Base-by-base conservation (phyloP, 2,888 invertebrate genomes). In the Heliconius ethilla region DNA sequence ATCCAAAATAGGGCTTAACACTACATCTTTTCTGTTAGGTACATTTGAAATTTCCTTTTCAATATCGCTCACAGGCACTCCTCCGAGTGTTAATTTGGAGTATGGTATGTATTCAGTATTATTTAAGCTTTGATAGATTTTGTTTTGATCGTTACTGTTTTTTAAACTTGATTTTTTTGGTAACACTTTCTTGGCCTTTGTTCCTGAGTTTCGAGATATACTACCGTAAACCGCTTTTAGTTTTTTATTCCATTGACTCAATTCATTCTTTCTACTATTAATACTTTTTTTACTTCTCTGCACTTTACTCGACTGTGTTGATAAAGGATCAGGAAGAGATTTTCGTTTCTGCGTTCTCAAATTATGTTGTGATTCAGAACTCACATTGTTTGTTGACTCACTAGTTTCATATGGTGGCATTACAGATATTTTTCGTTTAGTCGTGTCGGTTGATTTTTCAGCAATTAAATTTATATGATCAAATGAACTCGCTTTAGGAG, bases 91-190 rank as follows among this genome's bases (percentile, higher is more conserved):
- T 79, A 95, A 85, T 83, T 92, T 88, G 18, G 93, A 89, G 85
- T 95, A 95, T 1, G 95, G 95, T 83, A 95, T 93, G 82, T 95
- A 95, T 73, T 92, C 91, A 22, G 86, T 80, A 79, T 91, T 92
- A 81, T 92, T 92, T 40, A 69, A 5, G 2, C 77, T 37, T 45
- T 78, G 81, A 18, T 74, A 79, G 62, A 62, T 55, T 73, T 78
- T 80, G 67, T 78, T 76, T 40, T 75, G 33, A 37, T 11, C 11
- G n/a, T 59, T 29, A 62, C 45, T 78, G 78, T 76, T 69, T 80
- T 63, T 78, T 45, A 40, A 76, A 25, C n/a, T 70, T 22, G 27
- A 33, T 27, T 29, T 82, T 86, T 86, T 63, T 82, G 82, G 63
- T 81, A 82, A 13, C 13, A 69, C 80, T 84, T 82, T 80, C 81